Conservation (phyloP, 2,888 invertebrate genomes). For the Agrochola lota region DNA sequence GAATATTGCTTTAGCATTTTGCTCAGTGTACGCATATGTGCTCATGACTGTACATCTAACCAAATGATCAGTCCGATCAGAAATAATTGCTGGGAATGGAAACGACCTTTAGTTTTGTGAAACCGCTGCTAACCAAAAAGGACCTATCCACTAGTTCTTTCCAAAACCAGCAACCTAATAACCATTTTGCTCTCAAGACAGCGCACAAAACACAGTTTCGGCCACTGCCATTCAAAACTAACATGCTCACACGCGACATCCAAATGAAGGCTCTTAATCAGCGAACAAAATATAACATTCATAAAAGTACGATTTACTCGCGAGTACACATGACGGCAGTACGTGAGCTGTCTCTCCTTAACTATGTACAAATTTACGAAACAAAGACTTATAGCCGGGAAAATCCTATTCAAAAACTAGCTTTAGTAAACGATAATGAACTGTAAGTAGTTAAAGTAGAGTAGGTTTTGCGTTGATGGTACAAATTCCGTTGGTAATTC, state of each 20-base stretch:
- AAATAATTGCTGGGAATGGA: background rate
- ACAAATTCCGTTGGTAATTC: slow-evolving; percentile 68
- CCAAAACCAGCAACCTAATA: background rate
- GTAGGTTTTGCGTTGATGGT: slow-evolving; percentile 24
- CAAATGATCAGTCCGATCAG: background rate
- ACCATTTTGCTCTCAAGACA: slow-evolving; percentile 3
- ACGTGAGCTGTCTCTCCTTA: slow-evolving; percentile 68
- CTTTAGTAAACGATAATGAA: slow-evolving; percentile 35
- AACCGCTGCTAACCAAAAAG: background rate
- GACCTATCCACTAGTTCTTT: background rate
- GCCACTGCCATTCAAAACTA: slow-evolving; percentile 27
- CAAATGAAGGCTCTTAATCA: slow-evolving; percentile 41
- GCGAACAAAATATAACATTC: slow-evolving; percentile 36
- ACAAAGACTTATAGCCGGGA: slow-evolving; percentile 72
- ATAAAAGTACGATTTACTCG: slow-evolving; percentile 53
- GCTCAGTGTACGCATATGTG: too few relatives aligned
- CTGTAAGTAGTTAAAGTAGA: slow-evolving; percentile 28
- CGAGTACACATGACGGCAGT: slow-evolving; percentile 62
- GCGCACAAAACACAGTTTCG: slow-evolving; percentile 14
- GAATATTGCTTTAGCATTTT: too few relatives aligned
- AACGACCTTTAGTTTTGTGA: background rate
- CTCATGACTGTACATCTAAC: too few relatives aligned
- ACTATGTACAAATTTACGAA: slow-evolving; percentile 72
- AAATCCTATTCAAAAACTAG: slow-evolving; percentile 62
- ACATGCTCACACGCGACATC: slow-evolving; percentile 6